These are phyloP conservation scores for Phasianus colchicus DNA, from an alignment of 2,113 vertebrate species.

Conservation along the genomic window DNA sequence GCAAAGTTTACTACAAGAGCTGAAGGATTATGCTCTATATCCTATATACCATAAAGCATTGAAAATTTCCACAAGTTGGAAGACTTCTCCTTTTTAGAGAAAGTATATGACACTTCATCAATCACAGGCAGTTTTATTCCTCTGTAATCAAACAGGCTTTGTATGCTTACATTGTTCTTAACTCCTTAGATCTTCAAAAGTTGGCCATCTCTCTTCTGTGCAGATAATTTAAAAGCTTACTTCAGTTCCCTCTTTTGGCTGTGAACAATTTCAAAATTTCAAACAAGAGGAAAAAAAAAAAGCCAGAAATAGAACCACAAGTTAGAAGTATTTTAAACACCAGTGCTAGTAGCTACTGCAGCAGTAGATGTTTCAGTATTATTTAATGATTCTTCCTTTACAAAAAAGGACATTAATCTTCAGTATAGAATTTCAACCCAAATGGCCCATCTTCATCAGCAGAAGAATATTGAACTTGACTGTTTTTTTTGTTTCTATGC, in stretches of 20 bases:
- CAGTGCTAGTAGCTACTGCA: neutral
- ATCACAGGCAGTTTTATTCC: neutral
- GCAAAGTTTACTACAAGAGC: neutral
- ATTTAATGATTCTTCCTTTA: neutral
- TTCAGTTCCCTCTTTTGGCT: neutral
- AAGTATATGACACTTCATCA: neutral
- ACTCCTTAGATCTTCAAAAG: neutral
- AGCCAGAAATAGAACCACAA: slow-evolving; percentile 15
- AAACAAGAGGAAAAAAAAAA: neutral
- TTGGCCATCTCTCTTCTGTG: neutral
- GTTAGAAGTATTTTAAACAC: neutral
- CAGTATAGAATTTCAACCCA: neutral
- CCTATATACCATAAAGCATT: neutral
- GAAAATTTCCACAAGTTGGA: neutral
- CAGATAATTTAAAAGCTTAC: neutral
- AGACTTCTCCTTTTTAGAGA: neutral
- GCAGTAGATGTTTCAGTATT: neutral
- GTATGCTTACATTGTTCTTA: neutral
- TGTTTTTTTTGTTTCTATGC: neutral
- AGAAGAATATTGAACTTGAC: neutral
- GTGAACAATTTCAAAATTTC: slow-evolving; percentile 9
- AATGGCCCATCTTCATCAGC: neutral
- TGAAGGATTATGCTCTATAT: neutral
- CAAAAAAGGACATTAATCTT: neutral
- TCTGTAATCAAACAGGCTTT: neutral